Percentiles rank a stretch among this genome's conserved stretches.
Conservation (phyloP, 2,797 vertebrate genomes). For the Liparis tanakae region DNA sequence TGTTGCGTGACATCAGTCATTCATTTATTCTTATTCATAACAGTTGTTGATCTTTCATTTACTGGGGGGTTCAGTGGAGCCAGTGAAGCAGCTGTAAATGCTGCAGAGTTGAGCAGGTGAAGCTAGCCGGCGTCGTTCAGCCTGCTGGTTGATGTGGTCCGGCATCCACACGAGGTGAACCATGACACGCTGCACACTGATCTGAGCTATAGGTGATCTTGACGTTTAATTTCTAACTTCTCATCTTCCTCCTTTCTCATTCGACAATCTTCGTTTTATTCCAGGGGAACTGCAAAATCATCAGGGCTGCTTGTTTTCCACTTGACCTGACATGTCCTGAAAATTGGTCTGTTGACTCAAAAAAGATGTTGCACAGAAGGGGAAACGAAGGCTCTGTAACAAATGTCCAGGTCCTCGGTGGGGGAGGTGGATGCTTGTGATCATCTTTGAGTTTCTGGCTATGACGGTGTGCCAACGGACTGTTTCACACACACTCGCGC, state of each 20-base stretch:
- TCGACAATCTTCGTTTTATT: slow-evolving; percentile 46
- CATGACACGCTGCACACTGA: slow-evolving; percentile 23
- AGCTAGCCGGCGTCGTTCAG: slow-evolving; percentile 18
- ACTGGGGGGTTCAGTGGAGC: slow-evolving; percentile 36
- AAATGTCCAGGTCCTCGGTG: slow-evolving; percentile 32
- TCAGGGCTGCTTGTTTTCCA: slow-evolving; percentile 72
- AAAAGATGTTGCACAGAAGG: slow-evolving; percentile 56
- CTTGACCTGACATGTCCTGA: slow-evolving; percentile 80
- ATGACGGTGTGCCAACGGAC: not conserved
- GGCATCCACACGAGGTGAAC: slow-evolving; percentile 47
- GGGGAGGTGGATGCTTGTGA: slow-evolving; percentile 10
- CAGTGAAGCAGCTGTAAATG: slow-evolving; percentile 42
- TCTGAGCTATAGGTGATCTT: slow-evolving; percentile 43
- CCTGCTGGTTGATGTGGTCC: slow-evolving; percentile 26
- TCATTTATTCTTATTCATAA: not conserved
- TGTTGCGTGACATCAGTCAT: slow-evolving; percentile 14
- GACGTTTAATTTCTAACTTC: slow-evolving; percentile 38
- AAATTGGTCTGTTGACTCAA: slow-evolving; percentile 72
- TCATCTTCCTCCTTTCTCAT: slow-evolving; percentile 41
- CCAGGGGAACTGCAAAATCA: slow-evolving; percentile 56
- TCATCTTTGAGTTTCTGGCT: slow-evolving; percentile 12
- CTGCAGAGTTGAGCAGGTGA: slow-evolving; percentile 24
- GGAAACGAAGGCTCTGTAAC: slow-evolving; percentile 50
- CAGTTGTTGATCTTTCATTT: slow-evolving; percentile 35
- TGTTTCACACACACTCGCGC: not conserved